Percentiles rank a stretch among this genome's conserved stretches.
Conservation (phyloP, 1,140 invertebrate species). For the Drosophila mauritiana region DNA sequence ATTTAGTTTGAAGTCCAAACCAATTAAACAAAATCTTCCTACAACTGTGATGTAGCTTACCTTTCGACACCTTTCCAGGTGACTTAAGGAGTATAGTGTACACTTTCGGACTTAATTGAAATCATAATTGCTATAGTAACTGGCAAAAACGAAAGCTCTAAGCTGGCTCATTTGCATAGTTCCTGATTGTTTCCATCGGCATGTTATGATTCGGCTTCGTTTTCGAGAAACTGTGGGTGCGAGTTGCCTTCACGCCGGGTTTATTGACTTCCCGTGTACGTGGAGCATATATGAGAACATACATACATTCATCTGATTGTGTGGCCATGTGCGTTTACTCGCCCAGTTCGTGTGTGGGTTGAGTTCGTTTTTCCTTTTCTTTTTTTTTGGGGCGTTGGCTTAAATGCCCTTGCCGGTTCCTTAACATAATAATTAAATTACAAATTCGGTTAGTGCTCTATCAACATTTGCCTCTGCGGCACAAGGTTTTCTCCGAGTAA, state of each 20-base stretch:
- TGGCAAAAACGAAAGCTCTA: neutral
- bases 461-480: conserved; percentile 30
- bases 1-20: no score
- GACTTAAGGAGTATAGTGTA: neutral
- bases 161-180: conserved; percentile 5
- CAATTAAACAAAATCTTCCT: neutral
- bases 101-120: neutral
- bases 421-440: conserved; percentile 49
- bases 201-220: neutral
- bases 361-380: neutral
- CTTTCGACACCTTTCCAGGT: neutral
- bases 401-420: conserved; percentile 56
- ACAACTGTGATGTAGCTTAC: neutral
- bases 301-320: conserved; percentile 14
- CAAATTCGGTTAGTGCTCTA: conserved; percentile 47
- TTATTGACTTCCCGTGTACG: conserved; percentile 65
- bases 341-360: conserved; percentile 1
- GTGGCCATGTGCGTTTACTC: neutral
- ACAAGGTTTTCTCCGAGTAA: conserved; percentile 10
- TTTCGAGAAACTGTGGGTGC: conserved; percentile 7
- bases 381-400: conserved; percentile 14
- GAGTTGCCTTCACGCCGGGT: conserved; percentile 53
- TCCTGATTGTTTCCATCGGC: neutral
- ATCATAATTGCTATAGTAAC: neutral
- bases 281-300: neutral